A percentile compares a stretch with the other conserved stretches of the same genome.
phyloP scores from a whole-genome alignment of 2,113 vertebrate species.

The Apodemus sylvaticus region DNA sequence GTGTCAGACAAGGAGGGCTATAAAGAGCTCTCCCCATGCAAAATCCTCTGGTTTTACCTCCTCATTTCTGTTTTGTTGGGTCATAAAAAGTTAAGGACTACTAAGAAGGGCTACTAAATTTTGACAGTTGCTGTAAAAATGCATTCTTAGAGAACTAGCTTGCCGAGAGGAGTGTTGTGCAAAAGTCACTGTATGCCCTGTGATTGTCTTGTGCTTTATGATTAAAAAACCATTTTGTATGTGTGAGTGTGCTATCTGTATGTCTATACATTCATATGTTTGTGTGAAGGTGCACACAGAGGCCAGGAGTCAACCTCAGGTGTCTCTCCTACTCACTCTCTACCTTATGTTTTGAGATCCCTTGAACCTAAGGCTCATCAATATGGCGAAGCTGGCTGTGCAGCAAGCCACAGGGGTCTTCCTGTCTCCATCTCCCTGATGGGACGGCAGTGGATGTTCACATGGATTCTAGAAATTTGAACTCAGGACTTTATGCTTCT shows the following conservation, averaged over 20 bases:
- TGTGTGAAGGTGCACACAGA: not conserved
- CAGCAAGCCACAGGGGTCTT: too few relatives aligned
- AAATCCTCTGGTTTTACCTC: slow-evolving; percentile 49
- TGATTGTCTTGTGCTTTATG: not conserved
- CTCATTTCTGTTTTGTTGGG: slow-evolving; percentile 56
- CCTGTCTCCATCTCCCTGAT: not conserved
- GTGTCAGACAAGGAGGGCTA: slow-evolving; percentile 50
- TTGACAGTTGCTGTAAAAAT: slow-evolving; percentile 52
- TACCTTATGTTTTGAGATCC: not conserved
- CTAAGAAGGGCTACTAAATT: slow-evolving; percentile 55
- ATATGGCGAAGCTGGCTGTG: too few relatives aligned
- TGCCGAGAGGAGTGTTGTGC: not conserved
- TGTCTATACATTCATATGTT: not conserved
- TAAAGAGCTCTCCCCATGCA: slow-evolving; percentile 59
- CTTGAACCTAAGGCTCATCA: not conserved
- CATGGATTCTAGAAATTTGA: not conserved
- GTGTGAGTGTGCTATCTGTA: not conserved
- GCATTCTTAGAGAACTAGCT: not conserved
- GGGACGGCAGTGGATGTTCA: not conserved
- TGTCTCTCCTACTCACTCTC: not conserved
- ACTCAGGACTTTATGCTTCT: not conserved
- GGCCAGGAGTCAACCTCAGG: not conserved
- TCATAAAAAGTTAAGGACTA: slow-evolving; percentile 66
- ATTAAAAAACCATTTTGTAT: not conserved
- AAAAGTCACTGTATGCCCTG: not conserved